Evolutionary conservation across 2,113 vertebrate species (phyloP).

Genomic region (Myrmophylax atrothorax): DNA sequence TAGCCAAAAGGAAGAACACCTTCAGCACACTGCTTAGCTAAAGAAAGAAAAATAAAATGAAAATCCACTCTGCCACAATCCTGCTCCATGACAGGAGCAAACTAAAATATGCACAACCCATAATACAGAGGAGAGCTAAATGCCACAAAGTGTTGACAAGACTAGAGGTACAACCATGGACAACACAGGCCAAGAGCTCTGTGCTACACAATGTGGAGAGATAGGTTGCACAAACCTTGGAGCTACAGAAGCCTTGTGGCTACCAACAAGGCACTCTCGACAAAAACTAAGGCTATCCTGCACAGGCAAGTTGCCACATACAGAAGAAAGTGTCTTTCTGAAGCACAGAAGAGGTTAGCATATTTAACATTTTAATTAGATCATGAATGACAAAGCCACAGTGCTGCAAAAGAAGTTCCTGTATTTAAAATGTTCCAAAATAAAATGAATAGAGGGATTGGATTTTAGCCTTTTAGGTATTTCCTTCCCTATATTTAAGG

Average conservation of each 20-base stretch:
- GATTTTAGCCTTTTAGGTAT: background rate
- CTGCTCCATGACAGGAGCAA: background rate
- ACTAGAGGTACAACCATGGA: background rate
- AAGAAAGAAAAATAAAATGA: background rate
- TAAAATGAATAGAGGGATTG: background rate
- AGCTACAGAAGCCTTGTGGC: background rate
- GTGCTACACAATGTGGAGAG: rapidly evolving
- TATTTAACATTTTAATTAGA: background rate
- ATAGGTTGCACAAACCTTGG: background rate
- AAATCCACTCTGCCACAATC: background rate
- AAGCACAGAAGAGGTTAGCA: background rate
- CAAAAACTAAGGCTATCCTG: background rate
- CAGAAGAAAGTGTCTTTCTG: background rate
- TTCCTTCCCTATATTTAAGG: background rate
- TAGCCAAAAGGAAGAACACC: background rate
- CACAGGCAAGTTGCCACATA: background rate
- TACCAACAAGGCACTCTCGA: background rate
- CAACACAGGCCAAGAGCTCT: background rate
- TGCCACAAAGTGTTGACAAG: background rate
- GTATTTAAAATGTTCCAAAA: background rate
- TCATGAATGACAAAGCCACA: background rate
- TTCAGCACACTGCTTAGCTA: background rate
- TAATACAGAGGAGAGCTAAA: background rate
- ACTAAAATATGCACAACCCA: background rate
- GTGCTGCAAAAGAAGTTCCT: background rate